phyloP scores from a whole-genome alignment of 2,797 vertebrate species.

The Clarias laeviceps region DNA sequence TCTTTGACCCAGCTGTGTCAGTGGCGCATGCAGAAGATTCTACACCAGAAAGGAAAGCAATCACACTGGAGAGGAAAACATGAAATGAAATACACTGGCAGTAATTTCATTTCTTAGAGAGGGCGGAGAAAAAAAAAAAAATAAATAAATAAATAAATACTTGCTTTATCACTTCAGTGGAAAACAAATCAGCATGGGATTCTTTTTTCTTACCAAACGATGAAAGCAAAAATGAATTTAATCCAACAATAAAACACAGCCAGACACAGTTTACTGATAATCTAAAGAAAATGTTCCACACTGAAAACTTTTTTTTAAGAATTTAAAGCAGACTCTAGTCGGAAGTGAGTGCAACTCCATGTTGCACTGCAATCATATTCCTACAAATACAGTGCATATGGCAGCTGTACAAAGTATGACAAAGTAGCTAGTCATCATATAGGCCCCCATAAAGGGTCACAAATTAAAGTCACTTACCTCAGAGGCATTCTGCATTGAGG shows the following conservation, averaged over 20 bases:
- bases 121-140: no score
- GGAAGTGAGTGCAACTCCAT: background rate
- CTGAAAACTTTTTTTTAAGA: background rate
- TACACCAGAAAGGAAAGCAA: background rate
- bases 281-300: background rate
- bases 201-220: background rate
- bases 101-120: no score
- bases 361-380: background rate
- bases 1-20: background rate
- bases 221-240: background rate
- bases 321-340: background rate
- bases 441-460: background rate
- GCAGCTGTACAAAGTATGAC: background rate
- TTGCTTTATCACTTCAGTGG: background rate
- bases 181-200: background rate
- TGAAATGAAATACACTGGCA: background rate
- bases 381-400: background rate
- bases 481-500: conserved; percentile 23
- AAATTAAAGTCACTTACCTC: conserved; percentile 32
- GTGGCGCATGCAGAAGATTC: background rate
- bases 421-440: background rate
- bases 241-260: background rate
- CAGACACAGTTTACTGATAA: background rate
- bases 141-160: no score
- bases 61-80: background rate